Base-by-base conservation (phyloP, 2,888 invertebrate genomes). In the Therioaphis trifolii region DNA sequence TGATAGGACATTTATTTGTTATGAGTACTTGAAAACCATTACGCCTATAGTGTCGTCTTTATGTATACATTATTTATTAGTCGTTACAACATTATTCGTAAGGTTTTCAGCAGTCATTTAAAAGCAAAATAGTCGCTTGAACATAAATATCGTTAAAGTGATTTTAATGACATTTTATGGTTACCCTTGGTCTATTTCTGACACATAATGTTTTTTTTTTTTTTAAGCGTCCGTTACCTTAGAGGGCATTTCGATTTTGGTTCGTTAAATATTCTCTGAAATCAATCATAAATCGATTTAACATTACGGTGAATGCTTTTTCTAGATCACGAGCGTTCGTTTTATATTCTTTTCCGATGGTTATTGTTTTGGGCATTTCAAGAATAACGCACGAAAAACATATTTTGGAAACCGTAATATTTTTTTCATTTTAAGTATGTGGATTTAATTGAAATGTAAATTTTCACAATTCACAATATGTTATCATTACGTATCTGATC, bases 101-200 rank as follows among this genome's bases (percentile, higher is more conserved):
- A 46, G 43, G 46, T 63, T 63, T 76, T 61, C 14, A 76, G 29
- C 27, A 46, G 29, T 76, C n/a, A 14, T 76, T 43, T 76, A 46
- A 63, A 46, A 76, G 15, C 9, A 35, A 58, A 35, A 55, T 35
- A 35, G 40, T 15, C 7, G 76, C 18, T 63, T 15, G 58, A 27
- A 58, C 75, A 40, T 58, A 75, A 63, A 63, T 46, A 63, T 29
- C 76, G 29, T 46, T 46, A 63, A 63, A 76, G 46, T 27, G 5
- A n/a, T 46, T 61, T 76, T 76, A 46, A 76, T 63, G 43, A 43
- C 29, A 63, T 63, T 63, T 76, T 63, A 63, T 43, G 76, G 61
- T 76, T 76, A 63, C 61, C 61, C 61, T 76, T 76, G 76, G 76
- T 76, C 76, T 46, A 63, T 76, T 63, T 61, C 63, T 5, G 7